Evolutionary conservation across 2,888 invertebrate genomes (phyloP).

Genomic region (Pseudeuparius sepicola): DNA sequence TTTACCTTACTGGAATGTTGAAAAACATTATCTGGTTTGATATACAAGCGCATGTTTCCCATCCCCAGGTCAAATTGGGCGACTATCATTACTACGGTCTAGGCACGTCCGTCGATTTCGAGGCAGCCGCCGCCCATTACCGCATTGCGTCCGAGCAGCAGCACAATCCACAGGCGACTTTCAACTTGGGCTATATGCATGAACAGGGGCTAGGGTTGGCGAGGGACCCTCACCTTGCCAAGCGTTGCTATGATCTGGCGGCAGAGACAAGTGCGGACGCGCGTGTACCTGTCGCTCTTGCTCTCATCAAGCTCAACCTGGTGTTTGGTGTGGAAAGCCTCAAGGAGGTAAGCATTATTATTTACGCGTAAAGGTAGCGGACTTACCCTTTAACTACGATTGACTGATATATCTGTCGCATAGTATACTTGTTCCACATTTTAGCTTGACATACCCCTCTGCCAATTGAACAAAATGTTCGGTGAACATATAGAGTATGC

Average conservation of each 20-base stretch:
- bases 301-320: slow-evolving; percentile 72
- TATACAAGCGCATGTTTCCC: too few species aligned
- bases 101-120: slow-evolving; percentile 85
- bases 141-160: slow-evolving; percentile 88
- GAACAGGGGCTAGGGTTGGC: slow-evolving; percentile 91
- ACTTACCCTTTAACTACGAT: too few species aligned
- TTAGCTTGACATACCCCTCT: too few species aligned
- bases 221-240: slow-evolving; percentile 87
- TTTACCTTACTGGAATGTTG: too few species aligned
- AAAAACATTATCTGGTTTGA: too few species aligned
- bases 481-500: too few species aligned
- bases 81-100: slow-evolving; percentile 98
- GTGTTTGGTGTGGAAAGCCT: slow-evolving; percentile 63
- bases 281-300: slow-evolving; percentile 85
- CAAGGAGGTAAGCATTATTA: slow-evolving; percentile 50
- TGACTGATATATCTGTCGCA: too few species aligned
- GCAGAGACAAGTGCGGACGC: slow-evolving; percentile 90
- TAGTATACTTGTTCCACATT: too few species aligned
- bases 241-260: slow-evolving; percentile 88
- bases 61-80: slow-evolving; percentile 72
- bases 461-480: too few species aligned
- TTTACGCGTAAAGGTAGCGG: too few species aligned
- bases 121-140: slow-evolving; percentile 86
- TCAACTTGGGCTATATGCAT: slow-evolving; percentile 99
- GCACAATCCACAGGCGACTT: slow-evolving; percentile 94